Conservation (phyloP, 1,140 invertebrate species). For the Teleopsis dalmanni region DNA sequence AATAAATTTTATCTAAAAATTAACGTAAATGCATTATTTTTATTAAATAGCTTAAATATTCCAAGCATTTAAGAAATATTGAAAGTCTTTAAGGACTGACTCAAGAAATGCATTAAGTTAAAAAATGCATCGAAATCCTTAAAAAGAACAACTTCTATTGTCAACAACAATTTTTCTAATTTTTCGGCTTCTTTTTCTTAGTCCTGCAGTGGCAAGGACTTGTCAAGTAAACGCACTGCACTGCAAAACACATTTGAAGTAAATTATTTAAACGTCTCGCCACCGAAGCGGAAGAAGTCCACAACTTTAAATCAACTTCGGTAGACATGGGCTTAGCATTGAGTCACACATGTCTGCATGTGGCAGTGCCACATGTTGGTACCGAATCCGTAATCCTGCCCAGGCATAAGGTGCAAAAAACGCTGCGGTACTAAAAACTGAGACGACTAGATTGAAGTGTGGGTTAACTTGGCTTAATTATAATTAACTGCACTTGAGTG, state of each 20-base stretch:
- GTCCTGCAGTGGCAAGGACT: too few species aligned
- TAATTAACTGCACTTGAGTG: slow-evolving; percentile 40
- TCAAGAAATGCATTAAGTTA: background rate
- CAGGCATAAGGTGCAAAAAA: too few species aligned
- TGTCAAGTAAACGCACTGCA: background rate
- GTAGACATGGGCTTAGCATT: background rate
- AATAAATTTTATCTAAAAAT: too few species aligned
- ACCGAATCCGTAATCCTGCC: too few species aligned
- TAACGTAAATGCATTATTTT: too few species aligned
- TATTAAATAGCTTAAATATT: too few species aligned
- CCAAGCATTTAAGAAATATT: too few species aligned
- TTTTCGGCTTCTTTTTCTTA: too few species aligned
- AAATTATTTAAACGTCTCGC: slow-evolving; percentile 12
- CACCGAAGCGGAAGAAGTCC: slow-evolving; percentile 9
- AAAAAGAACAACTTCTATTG: too few species aligned
- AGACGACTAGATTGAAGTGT: background rate
- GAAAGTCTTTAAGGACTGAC: background rate
- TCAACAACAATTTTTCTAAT: too few species aligned
- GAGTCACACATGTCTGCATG: background rate
- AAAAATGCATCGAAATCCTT: background rate
- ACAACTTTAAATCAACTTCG: slow-evolving; percentile 7
- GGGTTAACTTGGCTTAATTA: slow-evolving; percentile 40
- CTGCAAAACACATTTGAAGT: slow-evolving; percentile 7
- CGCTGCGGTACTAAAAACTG: too few species aligned
- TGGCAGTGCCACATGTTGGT: background rate